Base-by-base conservation (phyloP, 2,888 invertebrate species). In the Pyrgus malvae region DNA sequence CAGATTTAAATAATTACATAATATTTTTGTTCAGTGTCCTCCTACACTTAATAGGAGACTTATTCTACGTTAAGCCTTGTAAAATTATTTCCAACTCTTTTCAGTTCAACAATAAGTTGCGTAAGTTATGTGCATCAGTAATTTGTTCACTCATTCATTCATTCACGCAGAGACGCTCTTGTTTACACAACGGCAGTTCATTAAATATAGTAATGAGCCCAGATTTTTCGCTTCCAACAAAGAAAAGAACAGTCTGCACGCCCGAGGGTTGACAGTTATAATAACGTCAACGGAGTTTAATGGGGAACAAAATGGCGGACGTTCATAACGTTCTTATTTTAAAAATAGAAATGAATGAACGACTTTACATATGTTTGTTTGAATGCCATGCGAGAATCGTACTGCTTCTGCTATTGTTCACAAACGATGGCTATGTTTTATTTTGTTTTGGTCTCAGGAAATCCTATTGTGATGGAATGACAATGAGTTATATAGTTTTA, bases 151-250 rank as follows among this genome's bases (percentile, higher is more conserved):
- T 25, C 33, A 38, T 35, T 41, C 31, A 33, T 35, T 42, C 50
- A 7, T 50, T 41, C 38, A 17, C 41, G 41, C 23, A 33, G 23
- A 50, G 41, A 25, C 40, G n/a, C 12, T 8, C n/a, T 29, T 21
- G 29, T 40, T 40, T 14, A 33, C 6, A 41, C 23, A 50, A 50
- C 8, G 31, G 31, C 54, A 35, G 55, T 59, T 59, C 59, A 59
- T 59, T 59, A 59, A 59, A 59, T 57, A 48, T 57, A 56, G 59
- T 59, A 59, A 59, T 59, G 59, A 57, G 59, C 51, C 48, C 48
- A 51, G 55, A 49, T 55, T 57, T 53, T 59, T 59, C 59, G 57
- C 55, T 51, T 51, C 19, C 48, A 57, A 59, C 55, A 48, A 59
- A 49, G 48, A 59, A 45, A 55, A 44, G 51, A 56, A 57, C 48